phyloP scores from a whole-genome alignment of 2,113 vertebrate species.

The Strigops habroptila region DNA sequence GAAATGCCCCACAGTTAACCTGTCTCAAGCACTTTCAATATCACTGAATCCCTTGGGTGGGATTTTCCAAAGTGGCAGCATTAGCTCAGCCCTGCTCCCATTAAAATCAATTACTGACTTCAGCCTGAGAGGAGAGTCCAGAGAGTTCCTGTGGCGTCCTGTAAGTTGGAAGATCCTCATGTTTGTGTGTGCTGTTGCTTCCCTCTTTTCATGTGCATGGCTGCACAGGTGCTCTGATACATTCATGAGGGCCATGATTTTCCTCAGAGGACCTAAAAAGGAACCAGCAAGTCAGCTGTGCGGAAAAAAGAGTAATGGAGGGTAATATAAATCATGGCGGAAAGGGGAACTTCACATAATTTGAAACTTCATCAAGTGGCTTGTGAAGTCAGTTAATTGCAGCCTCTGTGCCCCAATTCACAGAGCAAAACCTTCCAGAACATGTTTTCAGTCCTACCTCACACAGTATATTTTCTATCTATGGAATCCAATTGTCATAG shows the following conservation, averaged over 20 bases:
- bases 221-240: not conserved
- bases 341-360: not conserved
- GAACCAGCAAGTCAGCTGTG: not conserved
- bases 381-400: not conserved
- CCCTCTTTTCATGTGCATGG: not conserved
- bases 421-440: not conserved
- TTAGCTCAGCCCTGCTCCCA: slow-evolving; percentile 27
- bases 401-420: not conserved
- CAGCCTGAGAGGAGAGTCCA: not conserved
- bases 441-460: not conserved
- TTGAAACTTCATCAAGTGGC: not conserved
- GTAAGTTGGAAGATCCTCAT: not conserved
- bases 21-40: slow-evolving; percentile 27
- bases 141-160: not conserved
- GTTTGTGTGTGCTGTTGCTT: not conserved
- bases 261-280: not conserved
- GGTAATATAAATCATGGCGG: not conserved
- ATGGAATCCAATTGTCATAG: slow-evolving; percentile 15
- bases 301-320: not conserved
- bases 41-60: slow-evolving; percentile 42
- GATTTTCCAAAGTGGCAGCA: slow-evolving; percentile 51
- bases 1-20: slow-evolving; percentile 22
- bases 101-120: slow-evolving; percentile 53
- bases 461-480: not conserved
- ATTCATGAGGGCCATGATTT: not conserved